phyloP scores from a whole-genome alignment of 2,888 invertebrate genomes.

The Caenorhabditis macrosperma region DNA sequence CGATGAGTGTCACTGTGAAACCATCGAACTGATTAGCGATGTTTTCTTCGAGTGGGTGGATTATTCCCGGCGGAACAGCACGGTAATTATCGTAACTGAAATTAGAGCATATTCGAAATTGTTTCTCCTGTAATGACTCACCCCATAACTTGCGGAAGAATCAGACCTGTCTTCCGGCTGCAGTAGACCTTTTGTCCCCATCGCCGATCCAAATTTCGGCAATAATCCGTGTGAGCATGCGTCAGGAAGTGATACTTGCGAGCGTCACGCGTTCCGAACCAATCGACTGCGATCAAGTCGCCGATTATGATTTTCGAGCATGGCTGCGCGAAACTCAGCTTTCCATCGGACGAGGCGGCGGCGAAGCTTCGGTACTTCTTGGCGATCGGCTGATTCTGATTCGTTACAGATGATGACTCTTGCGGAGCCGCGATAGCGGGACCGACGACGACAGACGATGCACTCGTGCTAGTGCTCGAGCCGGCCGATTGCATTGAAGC shows the following conservation, averaged over 20 bases:
- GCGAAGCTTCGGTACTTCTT: background rate
- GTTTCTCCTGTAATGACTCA: no score
- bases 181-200: conserved; percentile 20
- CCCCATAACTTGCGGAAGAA: conserved; percentile 24
- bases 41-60: background rate
- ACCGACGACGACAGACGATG: no score
- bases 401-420: no score
- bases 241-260: conserved; percentile 27
- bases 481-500: background rate
- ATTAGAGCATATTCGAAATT: no score
- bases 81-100: background rate
- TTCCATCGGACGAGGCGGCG: background rate
- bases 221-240: conserved; percentile 37
- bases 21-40: conserved; percentile 10
- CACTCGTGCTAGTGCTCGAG: background rate
- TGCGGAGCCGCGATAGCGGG: background rate
- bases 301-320: conserved; percentile 15
- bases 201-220: background rate
- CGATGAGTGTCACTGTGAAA: conserved; percentile 22
- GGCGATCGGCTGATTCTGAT: background rate
- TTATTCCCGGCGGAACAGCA: conserved; percentile 1
- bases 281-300: conserved; percentile 34
- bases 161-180: conserved; percentile 18
- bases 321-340: background rate
- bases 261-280: conserved; percentile 12